These are phyloP conservation scores for Geopemphigus sp. DNA, from an alignment of 1,140 invertebrate species.

Conservation along the genomic window DNA sequence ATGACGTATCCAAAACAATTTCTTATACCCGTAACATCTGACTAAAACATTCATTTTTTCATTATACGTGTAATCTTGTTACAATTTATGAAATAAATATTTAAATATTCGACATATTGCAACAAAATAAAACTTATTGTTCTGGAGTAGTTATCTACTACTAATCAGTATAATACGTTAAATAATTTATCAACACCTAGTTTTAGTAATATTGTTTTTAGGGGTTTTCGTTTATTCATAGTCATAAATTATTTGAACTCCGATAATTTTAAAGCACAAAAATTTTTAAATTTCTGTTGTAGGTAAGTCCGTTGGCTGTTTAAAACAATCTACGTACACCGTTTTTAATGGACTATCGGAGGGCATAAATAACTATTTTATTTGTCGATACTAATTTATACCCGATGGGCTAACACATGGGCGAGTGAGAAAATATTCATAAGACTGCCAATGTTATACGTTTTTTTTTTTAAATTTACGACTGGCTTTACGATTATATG, in stretches of 20 bases:
- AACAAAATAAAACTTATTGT: no score
- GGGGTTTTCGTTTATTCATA: neutral
- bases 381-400: conserved; percentile 48
- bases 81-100: no score
- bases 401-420: conserved; percentile 45
- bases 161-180: no score
- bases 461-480: conserved; percentile 45
- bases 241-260: neutral
- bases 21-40: no score
- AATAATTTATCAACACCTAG: no score
- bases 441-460: conserved; percentile 30
- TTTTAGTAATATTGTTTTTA: no score
- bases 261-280: neutral
- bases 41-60: no score
- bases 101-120: no score
- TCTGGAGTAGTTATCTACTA: no score
- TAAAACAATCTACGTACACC: conserved; percentile 19
- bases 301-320: conserved; percentile 18
- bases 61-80: no score
- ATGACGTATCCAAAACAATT: no score
- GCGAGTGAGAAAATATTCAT: conserved; percentile 44
- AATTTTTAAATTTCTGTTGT: neutral
- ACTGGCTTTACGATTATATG: conserved; percentile 35
- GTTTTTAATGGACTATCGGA: conserved; percentile 36
- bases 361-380: conserved; percentile 44